A percentile compares a stretch with the other conserved stretches of the same genome.
These are phyloP conservation scores for Dendrocincla fuliginosa DNA, from an alignment of 2,797 vertebrate species.

Conservation along the genomic window DNA sequence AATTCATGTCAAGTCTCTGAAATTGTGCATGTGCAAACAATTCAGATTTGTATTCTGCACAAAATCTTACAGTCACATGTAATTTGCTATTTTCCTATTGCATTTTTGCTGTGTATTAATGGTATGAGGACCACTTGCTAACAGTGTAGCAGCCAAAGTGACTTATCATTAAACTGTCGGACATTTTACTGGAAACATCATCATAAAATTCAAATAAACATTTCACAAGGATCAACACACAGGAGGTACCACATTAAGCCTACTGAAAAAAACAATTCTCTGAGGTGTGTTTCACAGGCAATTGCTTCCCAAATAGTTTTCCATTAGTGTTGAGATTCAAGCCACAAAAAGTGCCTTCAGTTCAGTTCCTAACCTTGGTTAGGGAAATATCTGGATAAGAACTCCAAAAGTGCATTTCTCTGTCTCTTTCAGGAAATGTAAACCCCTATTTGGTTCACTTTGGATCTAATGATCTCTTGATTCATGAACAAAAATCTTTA, in stretches of 20 bases:
- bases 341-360: not conserved
- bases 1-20: not conserved
- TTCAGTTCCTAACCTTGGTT: not conserved
- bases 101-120: not conserved
- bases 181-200: conserved; percentile 26
- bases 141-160: not conserved
- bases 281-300: not conserved
- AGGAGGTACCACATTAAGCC: not conserved
- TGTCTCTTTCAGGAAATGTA: not conserved
- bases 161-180: not conserved
- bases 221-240: not conserved
- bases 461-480: not conserved
- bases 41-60: not conserved
- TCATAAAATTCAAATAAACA: conserved; percentile 26
- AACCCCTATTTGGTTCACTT: not conserved
- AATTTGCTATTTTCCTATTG: not conserved
- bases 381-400: not conserved
- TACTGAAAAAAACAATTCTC: not conserved
- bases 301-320: conserved; percentile 27
- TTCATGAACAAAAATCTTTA: not conserved
- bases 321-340: conserved; percentile 4
- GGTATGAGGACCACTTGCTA: not conserved
- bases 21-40: not conserved
- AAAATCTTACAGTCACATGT: not conserved
- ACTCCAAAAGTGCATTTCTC: not conserved